Base-by-base conservation (phyloP, 2,888 invertebrate species). In the Polydesmus complanatus region DNA sequence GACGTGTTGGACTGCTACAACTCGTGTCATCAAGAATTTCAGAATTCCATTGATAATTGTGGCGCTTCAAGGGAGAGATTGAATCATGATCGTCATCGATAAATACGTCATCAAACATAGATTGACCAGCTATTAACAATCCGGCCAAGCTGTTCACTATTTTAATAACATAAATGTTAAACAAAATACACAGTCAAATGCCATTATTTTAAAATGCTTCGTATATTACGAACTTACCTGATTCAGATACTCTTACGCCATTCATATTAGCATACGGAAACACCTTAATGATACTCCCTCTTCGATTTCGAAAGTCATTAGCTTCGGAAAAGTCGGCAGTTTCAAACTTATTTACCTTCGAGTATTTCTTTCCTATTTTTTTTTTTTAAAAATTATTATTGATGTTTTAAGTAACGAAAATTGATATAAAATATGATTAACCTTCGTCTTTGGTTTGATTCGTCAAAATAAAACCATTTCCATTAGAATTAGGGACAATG, bases 271-370 rank as follows among this genome's bases (percentile, higher is more conserved):
- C 21, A 54, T 21, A 58, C 19, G n/a, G 25, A 51, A 19, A 58
- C 23, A 57, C 19, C 49, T 26, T 25, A 1, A 85, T 83, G 68
- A 85, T 85, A 71, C 80, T 84, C 47, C 82, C 80, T 62, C 81
- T 73, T 66, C 82, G 78, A 37, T 76, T 75, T 37, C 82, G 76
- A 66, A 83, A 75, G 63, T 78, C 81, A 22, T 58, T 58, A 62
- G 81, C 78, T 52, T 80, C 76, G 48, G 75, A 72, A 67, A 78
- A 78, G 65, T 79, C 78, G 75, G 68, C 63, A 47, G 65, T 65
- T 50, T 68, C 64, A 59, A 62, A 66, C 23, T 63, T 65, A 47
- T 37, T 37, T 5, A 37, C 8, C 37, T 14, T 37, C 14, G 37
- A 37, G 37, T 37, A 37, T 37, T 37, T 37, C 37, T 37, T 37